Evolutionary conservation across 2,113 vertebrate genomes (phyloP).

Genomic region (Arizona elegans): DNA sequence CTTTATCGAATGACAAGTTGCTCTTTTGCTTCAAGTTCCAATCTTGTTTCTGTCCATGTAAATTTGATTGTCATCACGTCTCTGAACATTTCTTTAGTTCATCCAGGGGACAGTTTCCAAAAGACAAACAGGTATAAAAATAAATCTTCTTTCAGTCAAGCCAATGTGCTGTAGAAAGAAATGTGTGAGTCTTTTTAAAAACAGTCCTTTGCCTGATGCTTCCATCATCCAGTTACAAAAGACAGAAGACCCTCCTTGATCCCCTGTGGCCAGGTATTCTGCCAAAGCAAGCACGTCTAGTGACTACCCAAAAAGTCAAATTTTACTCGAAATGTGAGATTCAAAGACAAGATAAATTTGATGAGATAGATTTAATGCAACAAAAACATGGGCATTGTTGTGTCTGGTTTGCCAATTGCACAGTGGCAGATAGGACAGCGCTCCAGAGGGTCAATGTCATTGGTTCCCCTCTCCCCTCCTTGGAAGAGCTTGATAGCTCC

Average conservation of each 20-base stretch:
- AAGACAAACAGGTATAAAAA: not conserved
- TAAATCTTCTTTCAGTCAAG: not conserved
- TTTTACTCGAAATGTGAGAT: not conserved
- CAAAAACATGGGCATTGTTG: not conserved
- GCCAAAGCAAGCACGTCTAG: not conserved
- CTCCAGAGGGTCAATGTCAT: too few species aligned
- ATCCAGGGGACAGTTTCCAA: not conserved
- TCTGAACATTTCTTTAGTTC: slow-evolving; percentile 42
- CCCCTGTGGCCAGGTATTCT: not conserved
- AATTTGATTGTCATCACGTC: slow-evolving; percentile 34
- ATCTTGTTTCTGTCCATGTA: slow-evolving; percentile 30
- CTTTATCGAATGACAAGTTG: slow-evolving; percentile 37
- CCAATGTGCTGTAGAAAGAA: not conserved
- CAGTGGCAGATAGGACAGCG: too few species aligned
- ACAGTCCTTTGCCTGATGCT: not conserved
- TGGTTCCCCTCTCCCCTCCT: too few species aligned
- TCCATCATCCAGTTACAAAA: not conserved
- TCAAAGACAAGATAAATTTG: not conserved
- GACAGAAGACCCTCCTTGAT: not conserved
- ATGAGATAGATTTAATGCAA: not conserved
- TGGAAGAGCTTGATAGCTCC: too few species aligned
- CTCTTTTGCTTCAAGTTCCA: slow-evolving; percentile 30
- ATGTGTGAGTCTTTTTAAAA: not conserved
- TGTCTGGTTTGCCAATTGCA: too few species aligned
- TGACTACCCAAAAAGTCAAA: not conserved